These are phyloP conservation scores for Lamellibrachia satsuma DNA, from an alignment of 2,888 invertebrate genomes.

Conservation along the genomic window DNA sequence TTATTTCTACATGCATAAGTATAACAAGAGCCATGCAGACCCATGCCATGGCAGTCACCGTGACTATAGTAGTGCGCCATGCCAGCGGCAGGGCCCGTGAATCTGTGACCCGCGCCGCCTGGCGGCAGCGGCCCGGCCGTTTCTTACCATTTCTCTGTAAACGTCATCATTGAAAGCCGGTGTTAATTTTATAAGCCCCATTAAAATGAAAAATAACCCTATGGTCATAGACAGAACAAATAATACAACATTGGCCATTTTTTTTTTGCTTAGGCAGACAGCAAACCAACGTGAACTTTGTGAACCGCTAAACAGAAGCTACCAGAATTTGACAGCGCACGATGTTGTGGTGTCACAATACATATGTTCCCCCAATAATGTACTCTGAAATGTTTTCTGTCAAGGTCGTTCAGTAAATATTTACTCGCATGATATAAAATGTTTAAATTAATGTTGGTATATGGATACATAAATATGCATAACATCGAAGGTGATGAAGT, in stretches of 20 bases:
- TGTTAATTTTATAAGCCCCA: conserved; percentile 90
- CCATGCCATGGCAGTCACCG: no score
- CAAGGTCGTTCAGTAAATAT: background rate
- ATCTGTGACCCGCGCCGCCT: background rate
- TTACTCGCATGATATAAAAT: background rate
- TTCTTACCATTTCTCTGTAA: conserved; percentile 93
- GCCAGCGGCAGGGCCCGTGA: background rate
- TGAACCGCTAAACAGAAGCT: background rate
- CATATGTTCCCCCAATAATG: background rate
- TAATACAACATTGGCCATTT: conserved; percentile 63
- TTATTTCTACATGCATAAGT: no score
- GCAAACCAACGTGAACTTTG: background rate
- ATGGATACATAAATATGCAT: background rate
- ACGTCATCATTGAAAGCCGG: conserved; percentile 92
- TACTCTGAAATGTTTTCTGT: background rate
- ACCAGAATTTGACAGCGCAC: background rate
- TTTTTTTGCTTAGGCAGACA: conserved; percentile 8
- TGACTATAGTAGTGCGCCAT: no score
- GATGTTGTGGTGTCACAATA: background rate
- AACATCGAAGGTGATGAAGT: background rate
- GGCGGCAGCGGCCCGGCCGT: background rate
- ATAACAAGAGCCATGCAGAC: no score
- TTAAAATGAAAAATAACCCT: conserved; percentile 94
- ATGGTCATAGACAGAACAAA: conserved; percentile 89
- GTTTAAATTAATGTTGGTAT: background rate